Conservation (phyloP, 92 coral and sea anemone species). For the Porites cylindrica region DNA sequence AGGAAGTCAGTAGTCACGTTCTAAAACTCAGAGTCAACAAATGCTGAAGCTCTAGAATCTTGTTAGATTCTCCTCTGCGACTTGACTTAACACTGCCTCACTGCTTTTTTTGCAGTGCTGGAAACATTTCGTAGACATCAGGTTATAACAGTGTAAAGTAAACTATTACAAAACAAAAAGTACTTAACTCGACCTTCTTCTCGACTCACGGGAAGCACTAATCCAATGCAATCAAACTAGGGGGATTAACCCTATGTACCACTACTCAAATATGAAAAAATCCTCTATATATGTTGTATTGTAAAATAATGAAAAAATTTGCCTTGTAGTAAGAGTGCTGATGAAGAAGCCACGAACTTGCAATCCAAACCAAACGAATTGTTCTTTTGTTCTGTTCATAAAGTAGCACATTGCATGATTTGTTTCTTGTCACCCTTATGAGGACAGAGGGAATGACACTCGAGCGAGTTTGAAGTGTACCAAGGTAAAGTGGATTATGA, state of each 20-base stretch:
- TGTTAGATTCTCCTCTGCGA: neutral
- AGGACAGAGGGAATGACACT: neutral
- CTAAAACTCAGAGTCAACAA: neutral
- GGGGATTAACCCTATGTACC: neutral
- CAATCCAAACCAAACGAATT: too few relatives aligned
- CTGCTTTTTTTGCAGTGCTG: neutral
- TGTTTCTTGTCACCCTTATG: too few relatives aligned
- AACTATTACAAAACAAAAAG: too few relatives aligned
- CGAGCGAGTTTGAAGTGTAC: neutral
- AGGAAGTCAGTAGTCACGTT: neutral
- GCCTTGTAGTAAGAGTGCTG: too few relatives aligned
- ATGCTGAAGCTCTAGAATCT: neutral
- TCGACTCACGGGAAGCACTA: neutral
- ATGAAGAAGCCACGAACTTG: too few relatives aligned
- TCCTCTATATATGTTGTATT: too few relatives aligned
- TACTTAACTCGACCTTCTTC: too few relatives aligned
- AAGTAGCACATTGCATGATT: too few relatives aligned
- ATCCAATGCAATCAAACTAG: slow-evolving; percentile 16
- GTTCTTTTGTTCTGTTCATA: too few relatives aligned
- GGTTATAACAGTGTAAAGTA: neutral
- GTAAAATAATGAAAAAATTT: too few relatives aligned
- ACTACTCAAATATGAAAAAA: too few relatives aligned
- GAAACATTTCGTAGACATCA: too few relatives aligned
- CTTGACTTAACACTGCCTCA: neutral
- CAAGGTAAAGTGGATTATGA: neutral